Base-by-base conservation (phyloP, 2,113 vertebrate genomes). In the Malurus cyaneus region DNA sequence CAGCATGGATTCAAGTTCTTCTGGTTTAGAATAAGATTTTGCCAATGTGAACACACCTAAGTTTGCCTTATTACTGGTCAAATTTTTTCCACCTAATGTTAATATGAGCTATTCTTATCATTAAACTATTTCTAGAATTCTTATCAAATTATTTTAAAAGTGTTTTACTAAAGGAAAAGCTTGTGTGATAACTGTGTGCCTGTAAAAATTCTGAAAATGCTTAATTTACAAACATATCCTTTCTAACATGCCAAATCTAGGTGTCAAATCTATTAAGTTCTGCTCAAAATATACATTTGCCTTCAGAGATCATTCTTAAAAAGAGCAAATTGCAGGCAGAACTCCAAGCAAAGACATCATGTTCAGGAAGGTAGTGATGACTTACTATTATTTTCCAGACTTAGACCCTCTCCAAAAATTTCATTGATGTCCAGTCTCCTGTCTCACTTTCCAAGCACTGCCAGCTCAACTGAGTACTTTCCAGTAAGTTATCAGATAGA, bases 1-100 rank as follows among this genome's bases (percentile, higher is more conserved):
- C 11, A 57, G 24, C 6, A 70, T 0, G 1, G 8, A 74, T 91
- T 78, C 12, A 44, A 82, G 21, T 34, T 84, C 81, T 50, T 69
- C 23, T 65, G 7, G 6, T 60, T 78, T 73, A 64, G 32, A 32
- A 32, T 12, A 65, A 70, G 14, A 56, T 70, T 79, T 25, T 19
- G 23, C 11, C 23, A 65, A 42, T 1, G 2, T 52, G 29, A 60
- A 60, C 2, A 8, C 6, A 31, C 1, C 4, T 2, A n/a, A 28
- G 3, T 61, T 70, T 79, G 7, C 5, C 19, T 42, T 6, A 2
- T 53, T 42, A 41, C 0, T n/a, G 18, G 10, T 78, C 25, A 60
- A 13, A 42, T 65, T 74, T 61, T 56, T 61, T 92, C 11, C 9
- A 47, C 9, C 4, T 56, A 36, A 34, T 61, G 26, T 13, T 36